phyloP scores from a whole-genome alignment of 53 echinoderm and acorn worm species.

The Arbacia lixula region DNA sequence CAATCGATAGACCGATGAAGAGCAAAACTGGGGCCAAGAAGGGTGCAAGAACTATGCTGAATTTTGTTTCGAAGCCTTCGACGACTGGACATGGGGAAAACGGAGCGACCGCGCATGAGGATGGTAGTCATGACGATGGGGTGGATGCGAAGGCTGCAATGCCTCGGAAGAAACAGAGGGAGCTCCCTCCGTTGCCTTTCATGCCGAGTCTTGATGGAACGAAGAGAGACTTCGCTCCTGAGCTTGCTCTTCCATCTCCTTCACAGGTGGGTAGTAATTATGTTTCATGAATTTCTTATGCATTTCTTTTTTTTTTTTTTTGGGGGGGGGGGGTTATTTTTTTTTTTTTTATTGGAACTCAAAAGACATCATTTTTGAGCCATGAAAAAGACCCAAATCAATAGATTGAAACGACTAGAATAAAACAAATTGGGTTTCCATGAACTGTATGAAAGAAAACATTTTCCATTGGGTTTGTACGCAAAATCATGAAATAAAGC shows the following conservation, averaged over 20 bases:
- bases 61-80: conserved; percentile 67
- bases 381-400: too few relatives aligned
- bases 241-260: conserved; percentile 71
- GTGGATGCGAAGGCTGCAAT: not conserved
- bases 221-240: not conserved
- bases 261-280: conserved; percentile 62
- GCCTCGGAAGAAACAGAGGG: conserved; percentile 40
- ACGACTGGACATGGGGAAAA: conserved; percentile 2
- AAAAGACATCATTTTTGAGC: too few relatives aligned
- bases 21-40: conserved; percentile 12
- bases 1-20: not conserved
- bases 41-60: conserved; percentile 55
- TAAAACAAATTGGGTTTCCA: too few relatives aligned
- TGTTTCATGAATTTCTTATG: not conserved
- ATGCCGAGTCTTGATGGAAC: not conserved
- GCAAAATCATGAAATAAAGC: too few relatives aligned
- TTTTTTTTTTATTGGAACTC: too few relatives aligned
- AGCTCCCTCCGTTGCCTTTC: conserved; percentile 35
- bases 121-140: not conserved
- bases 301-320: too few relatives aligned
- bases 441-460: too few relatives aligned
- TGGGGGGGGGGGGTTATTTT: too few relatives aligned
- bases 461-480: too few relatives aligned
- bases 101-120: not conserved
- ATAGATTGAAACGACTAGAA: too few relatives aligned